Conservation (phyloP, 2,797 vertebrate genomes). For the Leptoclinus maculatus region DNA sequence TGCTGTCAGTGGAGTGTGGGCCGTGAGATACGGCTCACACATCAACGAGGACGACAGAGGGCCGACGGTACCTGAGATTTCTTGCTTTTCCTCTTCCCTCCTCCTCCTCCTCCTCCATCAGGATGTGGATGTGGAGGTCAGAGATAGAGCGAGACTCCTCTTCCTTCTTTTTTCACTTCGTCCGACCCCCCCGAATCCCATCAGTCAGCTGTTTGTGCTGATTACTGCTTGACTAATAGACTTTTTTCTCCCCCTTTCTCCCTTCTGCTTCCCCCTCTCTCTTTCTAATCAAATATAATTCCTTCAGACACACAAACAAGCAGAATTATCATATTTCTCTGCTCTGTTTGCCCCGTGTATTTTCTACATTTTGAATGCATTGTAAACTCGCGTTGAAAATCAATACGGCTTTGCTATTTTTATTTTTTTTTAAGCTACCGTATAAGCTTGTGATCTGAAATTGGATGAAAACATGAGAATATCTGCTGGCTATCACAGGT, state of each 20-base stretch:
- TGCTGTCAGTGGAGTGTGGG: constrained; percentile 80
- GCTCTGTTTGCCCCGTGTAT: not conserved
- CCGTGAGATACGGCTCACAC: constrained; percentile 77
- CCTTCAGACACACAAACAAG: constrained; percentile 13
- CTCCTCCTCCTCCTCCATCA: constrained; percentile 31
- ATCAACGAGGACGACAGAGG: constrained; percentile 51
- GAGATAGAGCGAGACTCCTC: constrained; percentile 60
- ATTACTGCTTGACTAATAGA: constrained; percentile 70
- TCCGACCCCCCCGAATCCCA: constrained; percentile 36
- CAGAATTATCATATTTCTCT: not conserved
- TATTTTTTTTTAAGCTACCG: constrained; percentile 16
- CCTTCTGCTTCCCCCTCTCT: too few relatives aligned
- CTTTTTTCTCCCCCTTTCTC: constrained; percentile 28
- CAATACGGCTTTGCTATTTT: constrained; percentile 18
- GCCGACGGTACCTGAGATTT: constrained; percentile 70
- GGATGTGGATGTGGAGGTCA: constrained; percentile 57
- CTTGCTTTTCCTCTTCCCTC: constrained; percentile 41
- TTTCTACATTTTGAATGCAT: not conserved
- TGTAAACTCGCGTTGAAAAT: not conserved
- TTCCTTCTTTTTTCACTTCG: constrained; percentile 38
- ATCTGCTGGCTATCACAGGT: constrained; percentile 31
- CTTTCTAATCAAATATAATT: constrained; percentile 18
- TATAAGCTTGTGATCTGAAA: constrained; percentile 27
- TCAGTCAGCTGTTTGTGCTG: constrained; percentile 69
- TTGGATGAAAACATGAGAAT: constrained; percentile 16